These are phyloP conservation scores for Nannoperca australis DNA, from an alignment of 2,797 vertebrate genomes.

Conservation along the genomic window DNA sequence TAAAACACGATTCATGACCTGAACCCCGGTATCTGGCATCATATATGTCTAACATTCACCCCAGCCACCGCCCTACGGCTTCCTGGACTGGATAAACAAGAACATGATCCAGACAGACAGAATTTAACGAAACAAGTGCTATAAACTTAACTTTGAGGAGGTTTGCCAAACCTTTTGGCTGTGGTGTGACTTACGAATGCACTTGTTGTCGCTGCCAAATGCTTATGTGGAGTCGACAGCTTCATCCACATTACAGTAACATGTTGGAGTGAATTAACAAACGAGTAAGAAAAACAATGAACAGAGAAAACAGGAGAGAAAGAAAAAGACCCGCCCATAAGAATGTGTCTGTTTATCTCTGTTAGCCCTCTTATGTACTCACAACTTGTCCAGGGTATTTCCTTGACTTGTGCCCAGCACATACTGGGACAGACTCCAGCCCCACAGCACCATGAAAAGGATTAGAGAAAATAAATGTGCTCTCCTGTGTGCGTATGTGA, in stretches of 20 bases:
- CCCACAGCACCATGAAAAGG: conserved; percentile 29
- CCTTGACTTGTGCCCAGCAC: conserved; percentile 36
- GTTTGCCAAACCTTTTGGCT: neutral
- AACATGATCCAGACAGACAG: neutral
- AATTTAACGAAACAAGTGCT: neutral
- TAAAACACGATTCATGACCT: no score
- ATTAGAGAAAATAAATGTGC: conserved; percentile 51
- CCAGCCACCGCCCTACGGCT: neutral
- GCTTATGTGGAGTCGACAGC: neutral
- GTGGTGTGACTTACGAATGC: neutral
- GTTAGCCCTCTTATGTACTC: conserved; percentile 30
- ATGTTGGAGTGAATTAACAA: neutral
- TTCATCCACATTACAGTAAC: neutral
- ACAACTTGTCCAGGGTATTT: conserved; percentile 44
- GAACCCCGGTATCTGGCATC: no score
- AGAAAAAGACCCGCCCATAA: neutral
- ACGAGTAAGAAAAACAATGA: neutral
- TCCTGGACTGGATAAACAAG: neutral
- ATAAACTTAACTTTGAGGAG: neutral
- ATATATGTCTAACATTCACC: neutral
- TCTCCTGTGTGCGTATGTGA: neutral
- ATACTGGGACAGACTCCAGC: conserved; percentile 51
- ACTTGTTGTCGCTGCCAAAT: neutral
- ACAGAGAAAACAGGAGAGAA: neutral
- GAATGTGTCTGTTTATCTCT: conserved; percentile 57